Base-by-base conservation (phyloP, 2,797 vertebrate genomes). In the Xenopus petersii region DNA sequence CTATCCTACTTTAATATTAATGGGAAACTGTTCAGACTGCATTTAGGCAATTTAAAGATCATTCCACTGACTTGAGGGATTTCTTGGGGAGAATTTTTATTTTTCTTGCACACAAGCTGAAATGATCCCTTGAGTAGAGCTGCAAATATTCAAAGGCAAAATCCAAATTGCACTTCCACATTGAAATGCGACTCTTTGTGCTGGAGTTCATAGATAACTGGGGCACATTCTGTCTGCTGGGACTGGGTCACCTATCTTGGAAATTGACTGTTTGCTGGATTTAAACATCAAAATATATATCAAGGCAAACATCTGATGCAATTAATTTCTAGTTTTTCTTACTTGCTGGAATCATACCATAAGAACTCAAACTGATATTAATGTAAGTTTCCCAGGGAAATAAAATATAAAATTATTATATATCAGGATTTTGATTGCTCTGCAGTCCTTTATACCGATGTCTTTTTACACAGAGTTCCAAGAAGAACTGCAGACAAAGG, bases 121-220 rank as follows among this genome's bases (percentile, higher is more conserved):
- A 26, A 63, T 15, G 12, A 63, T 63, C 61, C 61, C 61, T 16
- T 15, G 61, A 63, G 26, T 26, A 63, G 61, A 63, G 15, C 30
- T 63, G 26, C 10, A 63, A 12, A 63, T 16, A 33, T 33, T 63
- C 30, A 63, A 63, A 63, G 59, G 58, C 5, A 30, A 63, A 36
- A 63, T 63, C 61, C 30, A 63, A 63, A 63, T 36, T 33, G 30
- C 26, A 12, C 61, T 33, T 63, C 61, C 61, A 63, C 26, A 42
- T 9, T 63, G 30, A 36, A 63, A 63, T 60, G 17, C 26, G 10
- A 26, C 58, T 60, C 58, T 26, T 60, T 60, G 58, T 60, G 21
- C 21, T 26, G 17, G 21, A 60, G 58, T 60, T 60, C 58, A 60
- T 26, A 60, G 58, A 60, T 63, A 63, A 63, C 30, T 36, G 61